A percentile compares a stretch with the other conserved stretches of the same genome.
These are phyloP conservation scores for Drosophila barbarae DNA, from an alignment of 2,888 invertebrate genomes.

Conservation along the genomic window DNA sequence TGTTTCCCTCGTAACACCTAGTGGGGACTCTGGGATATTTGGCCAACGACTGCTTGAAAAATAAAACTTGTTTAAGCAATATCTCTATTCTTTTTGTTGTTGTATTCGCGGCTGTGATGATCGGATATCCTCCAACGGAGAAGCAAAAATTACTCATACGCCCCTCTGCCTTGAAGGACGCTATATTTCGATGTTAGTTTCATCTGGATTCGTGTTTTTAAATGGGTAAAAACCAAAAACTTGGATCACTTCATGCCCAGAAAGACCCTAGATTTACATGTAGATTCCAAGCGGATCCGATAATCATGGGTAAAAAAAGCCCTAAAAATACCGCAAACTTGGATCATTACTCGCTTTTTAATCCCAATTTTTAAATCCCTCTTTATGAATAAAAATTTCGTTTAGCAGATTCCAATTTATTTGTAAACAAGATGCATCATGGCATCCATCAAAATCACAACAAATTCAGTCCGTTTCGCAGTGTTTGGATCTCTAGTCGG, in stretches of 20 bases:
- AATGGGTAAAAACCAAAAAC: too few species aligned
- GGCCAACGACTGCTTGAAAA: background rate
- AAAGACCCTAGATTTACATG: too few species aligned
- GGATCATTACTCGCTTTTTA: too few species aligned
- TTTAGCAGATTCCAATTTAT: constrained; percentile 11
- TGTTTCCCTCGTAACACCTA: background rate
- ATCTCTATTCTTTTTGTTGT: background rate
- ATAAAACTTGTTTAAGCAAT: background rate
- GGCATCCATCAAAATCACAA: constrained; percentile 14
- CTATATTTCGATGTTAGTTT: too few species aligned
- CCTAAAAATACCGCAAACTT: too few species aligned
- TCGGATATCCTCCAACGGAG: too few species aligned
- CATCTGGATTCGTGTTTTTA: too few species aligned
- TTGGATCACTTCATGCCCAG: too few species aligned
- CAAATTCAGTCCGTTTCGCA: constrained; percentile 1
- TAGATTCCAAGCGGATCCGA: too few species aligned
- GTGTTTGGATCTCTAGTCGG: background rate
- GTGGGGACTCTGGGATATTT: background rate
- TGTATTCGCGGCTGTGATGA: background rate
- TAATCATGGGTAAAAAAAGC: too few species aligned
- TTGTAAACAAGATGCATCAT: background rate
- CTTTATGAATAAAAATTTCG: background rate
- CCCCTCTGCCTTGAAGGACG: too few species aligned
- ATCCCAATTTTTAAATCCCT: background rate
- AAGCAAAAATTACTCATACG: too few species aligned